Percentiles rank a stretch among this genome's conserved stretches.
These are phyloP conservation scores for Noctua janthe DNA, from an alignment of 2,888 invertebrate genomes.

Conservation along the genomic window DNA sequence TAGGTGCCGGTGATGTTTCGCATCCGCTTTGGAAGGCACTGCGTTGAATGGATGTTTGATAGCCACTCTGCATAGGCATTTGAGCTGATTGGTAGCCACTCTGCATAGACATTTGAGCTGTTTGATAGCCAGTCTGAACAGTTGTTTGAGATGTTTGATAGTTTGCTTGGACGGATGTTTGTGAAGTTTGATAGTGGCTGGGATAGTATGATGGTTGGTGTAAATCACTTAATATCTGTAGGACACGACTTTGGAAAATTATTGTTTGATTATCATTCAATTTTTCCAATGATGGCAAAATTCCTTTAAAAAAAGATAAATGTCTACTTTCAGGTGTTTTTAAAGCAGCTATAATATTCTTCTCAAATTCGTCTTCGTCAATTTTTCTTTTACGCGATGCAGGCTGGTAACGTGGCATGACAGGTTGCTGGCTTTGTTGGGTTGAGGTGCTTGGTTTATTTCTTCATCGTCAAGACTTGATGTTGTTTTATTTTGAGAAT, in stretches of 20 bases:
- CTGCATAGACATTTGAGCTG: no score
- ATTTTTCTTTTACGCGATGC: slow-evolving; percentile 11
- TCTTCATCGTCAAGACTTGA: slow-evolving; percentile 41
- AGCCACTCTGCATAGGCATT: slow-evolving; percentile 14
- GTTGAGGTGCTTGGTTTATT: slow-evolving; percentile 42
- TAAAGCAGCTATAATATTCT: slow-evolving; percentile 29
- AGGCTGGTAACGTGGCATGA: slow-evolving; percentile 37
- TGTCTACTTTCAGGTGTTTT: slow-evolving; percentile 28
- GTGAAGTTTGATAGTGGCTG: neutral
- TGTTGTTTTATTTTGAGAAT: slow-evolving; percentile 41
- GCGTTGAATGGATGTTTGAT: slow-evolving; percentile 17
- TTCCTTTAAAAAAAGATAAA: slow-evolving; percentile 33
- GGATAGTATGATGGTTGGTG: slow-evolving; percentile 41
- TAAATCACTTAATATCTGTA: slow-evolving; percentile 45
- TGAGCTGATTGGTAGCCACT: no score
- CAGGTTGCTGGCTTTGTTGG: slow-evolving; percentile 42
- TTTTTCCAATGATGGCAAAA: slow-evolving; percentile 34
- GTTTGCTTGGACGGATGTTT: no score
- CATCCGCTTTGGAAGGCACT: slow-evolving; percentile 32
- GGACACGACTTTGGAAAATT: slow-evolving; percentile 40
- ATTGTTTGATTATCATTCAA: slow-evolving; percentile 33
- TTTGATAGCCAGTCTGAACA: no score
- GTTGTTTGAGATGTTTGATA: no score
- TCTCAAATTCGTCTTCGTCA: no score
- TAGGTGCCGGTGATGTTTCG: slow-evolving; percentile 36